Base-by-base conservation (phyloP, 2,888 invertebrate species). In the Malacosoma neustria region DNA sequence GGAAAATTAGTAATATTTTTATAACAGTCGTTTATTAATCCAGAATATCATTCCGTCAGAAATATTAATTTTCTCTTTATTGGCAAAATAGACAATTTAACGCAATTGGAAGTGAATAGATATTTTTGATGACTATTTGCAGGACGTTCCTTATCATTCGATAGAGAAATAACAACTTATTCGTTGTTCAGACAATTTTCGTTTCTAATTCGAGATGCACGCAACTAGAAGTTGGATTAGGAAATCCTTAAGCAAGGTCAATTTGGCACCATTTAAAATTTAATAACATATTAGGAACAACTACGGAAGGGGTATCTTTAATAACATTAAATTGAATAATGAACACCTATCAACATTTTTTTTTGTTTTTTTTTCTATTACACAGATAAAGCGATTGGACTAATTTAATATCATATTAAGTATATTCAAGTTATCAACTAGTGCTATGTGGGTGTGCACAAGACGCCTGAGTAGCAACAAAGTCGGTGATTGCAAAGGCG, bases 21-120 rank as follows among this genome's bases (percentile, higher is more conserved):
- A 73, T 73, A 73, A 73, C 73, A 73, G 72, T 50, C 56, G 43
- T 58, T 57, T 44, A 50, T 46, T 40, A 41, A 46, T 43, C 34
- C 43, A 36, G 42, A 50, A 41, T 42, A 41, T 43, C 39, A 47
- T 49, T 48, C 39, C 72, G 70, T 70, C 72, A 71, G 61, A 63
- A 71, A 72, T 71, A 72, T 72, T 72, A 68, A 62, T 64, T 61
- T 42, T 31, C 38, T 42, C 4, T 22, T 22, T 22, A 9, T 22
- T 22, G 5, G 9, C 22, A 22, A 9, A 22, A 22, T 4, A 22
- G 22, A 9, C 9, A 9, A 22, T 22, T 22, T 2, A 9, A 22
- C 9, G 22, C 22, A 9, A 22, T 4, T 9, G 22, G 9, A 22
- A 22, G 9, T 22, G 22, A 5, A 5, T 1, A 6, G 9, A 22